Evolutionary conservation across 2,888 invertebrate species (phyloP).

Genomic region (Branchipolynoe longqiensis): DNA sequence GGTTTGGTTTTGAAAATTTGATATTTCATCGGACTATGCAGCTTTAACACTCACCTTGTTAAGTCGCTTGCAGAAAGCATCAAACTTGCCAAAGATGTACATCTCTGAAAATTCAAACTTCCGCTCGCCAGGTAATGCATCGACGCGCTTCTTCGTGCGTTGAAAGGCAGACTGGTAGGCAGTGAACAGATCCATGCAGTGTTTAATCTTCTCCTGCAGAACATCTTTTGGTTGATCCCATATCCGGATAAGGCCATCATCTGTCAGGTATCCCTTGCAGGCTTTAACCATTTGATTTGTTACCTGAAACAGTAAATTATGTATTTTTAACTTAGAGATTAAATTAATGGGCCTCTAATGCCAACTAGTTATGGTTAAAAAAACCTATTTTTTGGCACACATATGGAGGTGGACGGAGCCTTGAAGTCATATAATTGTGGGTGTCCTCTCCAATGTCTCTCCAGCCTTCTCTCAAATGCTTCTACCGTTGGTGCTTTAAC

Average conservation of each 20-base stretch:
- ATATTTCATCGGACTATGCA: too few relatives aligned
- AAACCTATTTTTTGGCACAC: too few relatives aligned
- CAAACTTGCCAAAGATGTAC: conserved; percentile 82
- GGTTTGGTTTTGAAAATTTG: too few relatives aligned
- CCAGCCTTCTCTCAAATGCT: too few relatives aligned
- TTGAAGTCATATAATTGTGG: too few relatives aligned
- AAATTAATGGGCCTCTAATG: too few relatives aligned
- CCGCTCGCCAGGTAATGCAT: conserved; percentile 74
- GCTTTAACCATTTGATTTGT: conserved; percentile 82
- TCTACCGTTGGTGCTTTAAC: too few relatives aligned
- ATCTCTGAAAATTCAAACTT: conserved; percentile 81
- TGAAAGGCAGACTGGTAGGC: conserved; percentile 85
- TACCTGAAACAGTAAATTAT: conserved; percentile 71
- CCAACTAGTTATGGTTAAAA: too few relatives aligned
- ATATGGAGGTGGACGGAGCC: too few relatives aligned
- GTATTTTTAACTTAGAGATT: too few relatives aligned
- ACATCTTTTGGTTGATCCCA: conserved; percentile 76
- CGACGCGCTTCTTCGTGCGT: conserved; percentile 82
- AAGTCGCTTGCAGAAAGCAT: conserved; percentile 78
- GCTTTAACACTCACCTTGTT: conserved; percentile 75
- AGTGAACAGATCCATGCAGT: conserved; percentile 83
- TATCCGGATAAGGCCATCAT: conserved; percentile 72
- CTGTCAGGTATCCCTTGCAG: conserved; percentile 78
- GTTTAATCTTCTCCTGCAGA: conserved; percentile 82
- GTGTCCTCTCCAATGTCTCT: too few relatives aligned